These are phyloP conservation scores for Anastatus disparis DNA, from an alignment of 1,140 invertebrate genomes.

Conservation along the genomic window DNA sequence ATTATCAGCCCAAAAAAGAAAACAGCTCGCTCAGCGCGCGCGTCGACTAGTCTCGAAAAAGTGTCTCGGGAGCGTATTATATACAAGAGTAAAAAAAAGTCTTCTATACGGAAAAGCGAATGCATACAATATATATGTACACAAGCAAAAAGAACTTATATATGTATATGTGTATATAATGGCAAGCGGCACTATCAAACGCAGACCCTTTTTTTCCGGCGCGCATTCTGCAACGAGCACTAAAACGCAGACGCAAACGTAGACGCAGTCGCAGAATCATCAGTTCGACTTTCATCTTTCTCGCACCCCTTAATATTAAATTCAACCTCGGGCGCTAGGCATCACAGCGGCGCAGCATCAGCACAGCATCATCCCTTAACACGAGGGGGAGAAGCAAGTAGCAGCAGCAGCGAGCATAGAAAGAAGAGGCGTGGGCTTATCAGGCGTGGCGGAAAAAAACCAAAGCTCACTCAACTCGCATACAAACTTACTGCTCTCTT, in stretches of 20 bases:
- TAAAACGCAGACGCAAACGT: conserved; percentile 42
- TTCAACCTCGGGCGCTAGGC: not conserved
- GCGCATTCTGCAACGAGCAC: conserved; percentile 7
- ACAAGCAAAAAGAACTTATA: too few relatives aligned
- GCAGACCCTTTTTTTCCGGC: not conserved
- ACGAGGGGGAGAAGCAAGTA: conserved; percentile 20
- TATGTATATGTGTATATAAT: too few relatives aligned
- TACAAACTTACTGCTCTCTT: too few relatives aligned
- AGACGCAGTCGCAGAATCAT: conserved; percentile 35
- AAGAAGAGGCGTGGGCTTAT: conserved; percentile 20
- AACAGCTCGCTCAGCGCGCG: conserved; percentile 5
- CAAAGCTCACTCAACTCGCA: too few relatives aligned
- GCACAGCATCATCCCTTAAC: not conserved
- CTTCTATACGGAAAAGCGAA: too few relatives aligned
- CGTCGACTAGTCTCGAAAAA: not conserved
- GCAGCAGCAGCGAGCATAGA: not conserved
- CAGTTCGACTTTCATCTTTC: not conserved
- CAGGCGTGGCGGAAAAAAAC: conserved; percentile 36
- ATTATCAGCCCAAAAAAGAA: not conserved
- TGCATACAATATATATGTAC: too few relatives aligned
- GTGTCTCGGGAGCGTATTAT: not conserved
- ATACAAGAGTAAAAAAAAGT: too few relatives aligned
- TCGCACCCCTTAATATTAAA: not conserved
- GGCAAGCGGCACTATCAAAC: not conserved
- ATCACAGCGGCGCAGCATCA: not conserved